Evolutionary conservation across 1,140 invertebrate genomes (phyloP), one percentile per base, ranked within the genome.

Genomic region (Zaprionus ornatus): DNA sequence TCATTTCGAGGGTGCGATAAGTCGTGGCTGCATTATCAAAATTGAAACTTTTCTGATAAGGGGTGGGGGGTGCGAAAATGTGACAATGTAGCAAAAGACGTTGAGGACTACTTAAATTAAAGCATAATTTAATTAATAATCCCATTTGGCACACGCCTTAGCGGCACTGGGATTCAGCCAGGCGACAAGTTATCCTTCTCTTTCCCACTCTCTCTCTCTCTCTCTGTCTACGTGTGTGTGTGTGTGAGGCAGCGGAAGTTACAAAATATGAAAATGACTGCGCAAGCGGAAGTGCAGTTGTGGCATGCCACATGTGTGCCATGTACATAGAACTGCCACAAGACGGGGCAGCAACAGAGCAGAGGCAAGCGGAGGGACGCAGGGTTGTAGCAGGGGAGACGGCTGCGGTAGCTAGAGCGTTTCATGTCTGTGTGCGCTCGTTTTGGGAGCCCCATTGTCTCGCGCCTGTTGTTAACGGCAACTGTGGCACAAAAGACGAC

Each of bases 101-200:
- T 70, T 68, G 82, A 79, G 70, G 82, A 91, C 86, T 90, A 90
- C 86, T 90, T 90, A 91, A 90, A 90, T 90, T 91, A 90, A 88
- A 82, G 86, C 82, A 78, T 90, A 90, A 90, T 90, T 90, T 91
- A 90, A 90, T 90, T 90, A 90, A 90, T 91, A 90, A 90, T 90
- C 86, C 87, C 87, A 86, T 90, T 91, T 90, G 82, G 86, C 75
- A 67, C 52, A 75, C 67, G 70, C 59, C 64, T 75, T 71, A 50
- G 70, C 37, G 40, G 65, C 59, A 59, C 35, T 71, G 73, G 68
- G 67, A 75, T 25, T 52, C 55, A 72, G 60, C 61, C 61, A 64
- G 48, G 74, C 74, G 60, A 65, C 62, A 60, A 71, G 32, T 64
- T 56, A 64, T 60, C 10, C 25, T 21, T 10, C 23, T 19, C 4